Evolutionary conservation across 2,113 vertebrate genomes (phyloP), one percentile per base, ranked within the genome.

Genomic region (Archilochus colubris): DNA sequence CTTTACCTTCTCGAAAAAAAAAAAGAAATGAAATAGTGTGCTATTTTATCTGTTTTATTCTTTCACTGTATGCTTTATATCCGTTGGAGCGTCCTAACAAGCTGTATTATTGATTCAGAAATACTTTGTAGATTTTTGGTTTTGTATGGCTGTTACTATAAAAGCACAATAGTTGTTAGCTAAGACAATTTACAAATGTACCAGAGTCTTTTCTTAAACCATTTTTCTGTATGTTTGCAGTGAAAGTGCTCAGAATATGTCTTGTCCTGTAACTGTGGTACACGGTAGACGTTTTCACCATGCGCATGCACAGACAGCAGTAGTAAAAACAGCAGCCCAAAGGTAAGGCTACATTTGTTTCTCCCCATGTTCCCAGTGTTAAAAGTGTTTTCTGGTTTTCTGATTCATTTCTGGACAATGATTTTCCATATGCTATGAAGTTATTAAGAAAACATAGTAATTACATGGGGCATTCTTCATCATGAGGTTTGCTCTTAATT

Each of bases 271-370:
- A 38, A 98, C 98, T 54, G 83, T 99, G 46, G 94, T 99, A 76
- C 99, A 99, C 21, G 98, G 99, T 27, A 98, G 99, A 50, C 97
- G 97, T 94, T 99, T 99, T 94, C 99, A 99, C 85, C 99, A 99
- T 27, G 96, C 98, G 3, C 98, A 98, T 28, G 95, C 97, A 48
- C 98, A 97, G 91, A 97, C 97, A 69, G 63, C 98, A 1, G 31
- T 94, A 63, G 94, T 98, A 82, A 98, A 98, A 97, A 99, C 99
- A 73, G 98, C 98, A 81, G 98, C 98, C 88, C 99, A 99, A 96
- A 99, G 99, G 99, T 99, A 97, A 97, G 95, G 31, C 48, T 50
- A 9, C 6, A 5, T n/a, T 69, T 83, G 28, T 57, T 91, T 90
- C 61, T 68, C 31, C 36, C 55, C 43, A 33, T 61, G 23, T 51